Percentiles rank a stretch among this genome's conserved stretches.
These are phyloP conservation scores for Tupaia chinensis DNA, from an alignment of 2,113 vertebrate species.

Conservation along the genomic window DNA sequence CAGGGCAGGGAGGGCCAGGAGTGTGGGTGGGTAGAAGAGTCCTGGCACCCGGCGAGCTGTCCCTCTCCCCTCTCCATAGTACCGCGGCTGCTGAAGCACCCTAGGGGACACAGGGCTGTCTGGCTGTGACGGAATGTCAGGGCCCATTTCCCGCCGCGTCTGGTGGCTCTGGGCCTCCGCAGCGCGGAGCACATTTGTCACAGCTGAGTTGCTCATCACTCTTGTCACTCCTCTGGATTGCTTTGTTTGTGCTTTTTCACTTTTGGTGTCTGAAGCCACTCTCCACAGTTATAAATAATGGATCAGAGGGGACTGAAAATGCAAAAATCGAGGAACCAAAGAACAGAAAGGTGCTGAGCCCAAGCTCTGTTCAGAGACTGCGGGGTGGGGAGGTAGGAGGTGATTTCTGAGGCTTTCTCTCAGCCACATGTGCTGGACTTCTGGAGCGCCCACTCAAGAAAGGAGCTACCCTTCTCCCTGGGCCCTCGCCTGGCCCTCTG, in stretches of 20 bases:
- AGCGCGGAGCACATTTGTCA: neutral
- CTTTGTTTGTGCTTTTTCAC: neutral
- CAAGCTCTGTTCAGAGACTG: neutral
- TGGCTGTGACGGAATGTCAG: fast-evolving
- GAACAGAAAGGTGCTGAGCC: fast-evolving
- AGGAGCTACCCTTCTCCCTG: neutral
- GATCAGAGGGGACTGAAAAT: neutral
- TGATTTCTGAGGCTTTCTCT: neutral
- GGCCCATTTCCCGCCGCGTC: neutral
- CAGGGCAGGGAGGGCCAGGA: no score
- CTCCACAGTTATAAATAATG: neutral
- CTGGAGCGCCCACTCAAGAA: neutral
- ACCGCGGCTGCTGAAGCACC: no score
- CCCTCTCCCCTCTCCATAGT: no score
- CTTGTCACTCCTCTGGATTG: neutral
- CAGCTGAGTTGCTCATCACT: fast-evolving
- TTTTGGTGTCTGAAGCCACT: neutral
- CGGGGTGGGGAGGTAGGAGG: no score
- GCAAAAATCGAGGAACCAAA: fast-evolving
- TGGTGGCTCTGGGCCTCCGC: no score
- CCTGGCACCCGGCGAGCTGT: neutral
- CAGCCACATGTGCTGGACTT: neutral
- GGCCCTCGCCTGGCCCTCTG: no score
- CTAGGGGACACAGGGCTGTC: neutral
- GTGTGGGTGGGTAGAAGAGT: no score